phyloP scores from a whole-genome alignment of 2,113 vertebrate genomes.

The Nibea coibor region DNA sequence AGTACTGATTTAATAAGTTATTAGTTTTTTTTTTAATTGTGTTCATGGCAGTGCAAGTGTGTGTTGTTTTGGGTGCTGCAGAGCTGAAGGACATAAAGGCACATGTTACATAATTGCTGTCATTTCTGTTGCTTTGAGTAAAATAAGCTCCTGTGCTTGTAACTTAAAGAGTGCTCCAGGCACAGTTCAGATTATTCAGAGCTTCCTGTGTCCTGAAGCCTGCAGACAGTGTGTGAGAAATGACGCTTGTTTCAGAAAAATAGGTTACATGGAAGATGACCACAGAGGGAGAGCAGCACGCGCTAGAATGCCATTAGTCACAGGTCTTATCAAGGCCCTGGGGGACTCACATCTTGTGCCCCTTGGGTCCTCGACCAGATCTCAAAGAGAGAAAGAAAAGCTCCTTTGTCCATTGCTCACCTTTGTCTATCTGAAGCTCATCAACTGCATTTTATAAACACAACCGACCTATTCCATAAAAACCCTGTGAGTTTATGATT shows the following conservation, averaged over 20 bases:
- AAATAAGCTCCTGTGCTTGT: too few relatives aligned
- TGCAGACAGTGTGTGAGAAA: not conserved
- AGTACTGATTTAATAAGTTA: not conserved
- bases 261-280: not conserved
- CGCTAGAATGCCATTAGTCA: constrained; percentile 91
- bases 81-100: too few relatives aligned
- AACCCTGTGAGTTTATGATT: not conserved
- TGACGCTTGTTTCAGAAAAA: not conserved
- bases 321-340: constrained; percentile 86
- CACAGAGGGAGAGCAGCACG: constrained; percentile 53
- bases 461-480: not conserved
- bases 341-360: constrained; percentile 72
- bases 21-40: too few relatives aligned
- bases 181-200: not conserved
- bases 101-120: too few relatives aligned
- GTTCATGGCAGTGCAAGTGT: too few relatives aligned
- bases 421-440: constrained; percentile 51
- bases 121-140: too few relatives aligned
- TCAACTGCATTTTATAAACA: not conserved
- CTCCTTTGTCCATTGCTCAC: constrained; percentile 83
- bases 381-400: constrained; percentile 63
- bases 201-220: not conserved
- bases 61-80: too few relatives aligned
- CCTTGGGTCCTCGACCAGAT: constrained; percentile 76
- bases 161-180: too few relatives aligned